phyloP scores from a whole-genome alignment of 2,113 vertebrate species.

The western clawed frog (Xenopus tropicalis) region UCB_Xtro_10.0 CM004445.2:46639001-46639500 shows the following conservation, averaged over 20 bases:
- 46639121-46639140: neutral
- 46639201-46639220: neutral
- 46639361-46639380: neutral
- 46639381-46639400: neutral
- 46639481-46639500: too few species aligned
- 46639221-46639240: neutral
- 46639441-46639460: too few species aligned
- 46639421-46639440: too few species aligned
- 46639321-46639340: neutral
- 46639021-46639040: conserved; percentile 14
- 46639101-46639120: neutral
- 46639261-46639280: neutral
- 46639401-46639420: neutral
- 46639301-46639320: conserved; percentile 3
- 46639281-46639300: neutral
- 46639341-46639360: neutral
- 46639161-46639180: neutral
- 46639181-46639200: neutral
- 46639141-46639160: conserved; percentile 1
- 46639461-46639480: too few species aligned
- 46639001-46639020: conserved; percentile 15
- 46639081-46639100: neutral
- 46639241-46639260: neutral
- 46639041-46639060: conserved; percentile 4
- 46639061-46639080: conserved; percentile 6